Evolutionary conservation across 2,797 vertebrate genomes (phyloP), one percentile per base, ranked within the genome.

Genomic region (Champsocephalus gunnari): DNA sequence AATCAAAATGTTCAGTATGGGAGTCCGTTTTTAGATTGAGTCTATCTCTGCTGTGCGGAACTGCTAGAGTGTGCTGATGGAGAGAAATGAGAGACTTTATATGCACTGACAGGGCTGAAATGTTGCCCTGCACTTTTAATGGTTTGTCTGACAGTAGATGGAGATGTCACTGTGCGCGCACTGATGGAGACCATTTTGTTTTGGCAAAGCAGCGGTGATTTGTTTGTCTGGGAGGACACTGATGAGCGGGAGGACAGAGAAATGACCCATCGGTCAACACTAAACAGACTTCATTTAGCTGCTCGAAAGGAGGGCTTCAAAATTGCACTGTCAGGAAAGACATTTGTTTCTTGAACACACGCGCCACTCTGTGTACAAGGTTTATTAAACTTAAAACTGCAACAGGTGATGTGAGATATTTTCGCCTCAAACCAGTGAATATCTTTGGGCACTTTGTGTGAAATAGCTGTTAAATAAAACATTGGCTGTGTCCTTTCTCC

Each of bases 81-180:
- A 91, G 93, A 95, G 92, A 94, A 92, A 95, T 94, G 91, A 93
- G 90, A 89, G 90, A 88, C 88, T 92, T 93, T 93, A 95, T 94
- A 89, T 92, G 92, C 92, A 91, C 87, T 94, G 94, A 95, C 93
- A 95, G 91, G 93, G 89, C 82, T 91, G 88, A 86, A 93, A 92
- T 92, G 90, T 91, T 90, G 86, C 89, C 92, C 93, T 90, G 87
- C 91, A 91, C 92, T 93, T 93, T 93, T 93, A 94, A 95, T 94
- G 89, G 92, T 91, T 91, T 92, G 89, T 90, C 93, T 93, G 91
- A 94, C 93, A 93, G 90, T 90, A 92, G 89, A 94, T 93, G 89
- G 92, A 94, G 92, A 94, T 90, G 90, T 93, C 92, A 92, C 83
- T 81, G 90, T 86, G 87, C 17, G 69, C 41, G 38, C 82, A 75